Conservation (phyloP, 2,888 invertebrate species). For the Melanotus villosus region DNA sequence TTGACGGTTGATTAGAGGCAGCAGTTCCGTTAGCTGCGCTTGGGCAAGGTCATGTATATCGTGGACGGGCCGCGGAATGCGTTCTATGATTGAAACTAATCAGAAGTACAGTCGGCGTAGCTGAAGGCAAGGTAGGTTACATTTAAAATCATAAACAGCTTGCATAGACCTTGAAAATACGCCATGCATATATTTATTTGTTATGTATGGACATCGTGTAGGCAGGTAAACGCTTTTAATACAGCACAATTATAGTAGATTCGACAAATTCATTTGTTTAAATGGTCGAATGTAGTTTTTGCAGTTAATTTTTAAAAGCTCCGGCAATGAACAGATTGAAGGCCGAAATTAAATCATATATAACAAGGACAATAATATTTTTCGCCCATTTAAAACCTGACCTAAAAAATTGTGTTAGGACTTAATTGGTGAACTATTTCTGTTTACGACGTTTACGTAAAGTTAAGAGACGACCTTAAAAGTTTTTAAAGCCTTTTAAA, state of each 20-base stretch:
- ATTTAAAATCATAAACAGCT: constrained; percentile 8
- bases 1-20: constrained; percentile 54
- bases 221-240: constrained; percentile 2
- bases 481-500: too few species aligned
- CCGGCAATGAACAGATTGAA: constrained; percentile 6
- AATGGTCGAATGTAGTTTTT: too few species aligned
- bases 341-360: background rate
- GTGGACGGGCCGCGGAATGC: constrained; percentile 35
- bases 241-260: constrained; percentile 12
- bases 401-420: too few species aligned
- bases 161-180: constrained; percentile 7
- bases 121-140: constrained; percentile 32
- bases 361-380: constrained; percentile 14
- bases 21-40: constrained; percentile 55
- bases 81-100: constrained; percentile 26
- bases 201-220: constrained; percentile 1
- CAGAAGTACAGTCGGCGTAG: constrained; percentile 32
- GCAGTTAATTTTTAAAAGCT: too few species aligned
- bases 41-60: constrained; percentile 55
- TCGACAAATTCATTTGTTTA: too few species aligned
- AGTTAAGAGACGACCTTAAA: too few species aligned
- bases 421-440: too few species aligned
- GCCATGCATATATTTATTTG: constrained; percentile 7
- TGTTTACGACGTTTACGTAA: too few species aligned
- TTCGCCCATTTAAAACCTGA: too few species aligned